Conservation (phyloP, 1,140 invertebrate species). For the Uloborus diversus region DNA sequence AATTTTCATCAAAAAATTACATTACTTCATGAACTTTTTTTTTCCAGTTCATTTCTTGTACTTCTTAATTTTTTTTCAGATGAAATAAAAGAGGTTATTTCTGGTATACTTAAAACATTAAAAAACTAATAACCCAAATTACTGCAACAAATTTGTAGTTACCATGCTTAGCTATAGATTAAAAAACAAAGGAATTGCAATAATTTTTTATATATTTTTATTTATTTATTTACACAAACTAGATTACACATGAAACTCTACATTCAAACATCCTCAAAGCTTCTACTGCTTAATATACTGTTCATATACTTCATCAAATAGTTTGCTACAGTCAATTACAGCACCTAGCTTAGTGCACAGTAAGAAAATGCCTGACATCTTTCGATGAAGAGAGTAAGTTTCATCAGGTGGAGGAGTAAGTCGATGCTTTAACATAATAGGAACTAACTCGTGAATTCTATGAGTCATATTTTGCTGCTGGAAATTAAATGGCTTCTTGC, state of each 20-base stretch:
- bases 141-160: too few species aligned
- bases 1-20: too few species aligned
- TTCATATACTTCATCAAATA: conserved; percentile 80
- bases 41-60: too few species aligned
- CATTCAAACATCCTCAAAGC: too few species aligned
- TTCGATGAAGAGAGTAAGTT: conserved; percentile 97
- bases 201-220: neutral
- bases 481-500: conserved; percentile 86
- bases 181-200: neutral
- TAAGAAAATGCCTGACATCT: conserved; percentile 96
- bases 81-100: too few species aligned
- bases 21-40: too few species aligned
- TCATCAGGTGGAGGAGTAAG: conserved; percentile 98
- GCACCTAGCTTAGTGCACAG: conserved; percentile 91
- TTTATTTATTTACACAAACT: neutral
- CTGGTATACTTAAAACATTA: too few species aligned
- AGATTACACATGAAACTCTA: neutral
- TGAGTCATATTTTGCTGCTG: conserved; percentile 80
- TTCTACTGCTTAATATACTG: too few species aligned
- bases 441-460: conserved; percentile 85
- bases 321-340: conserved; percentile 82
- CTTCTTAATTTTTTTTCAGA: too few species aligned
- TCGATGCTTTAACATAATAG: conserved; percentile 92
- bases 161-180: too few species aligned
- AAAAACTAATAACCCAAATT: too few species aligned